Conservation (phyloP, 2,797 vertebrate genomes). For the Peromyscus melanophrys region DNA sequence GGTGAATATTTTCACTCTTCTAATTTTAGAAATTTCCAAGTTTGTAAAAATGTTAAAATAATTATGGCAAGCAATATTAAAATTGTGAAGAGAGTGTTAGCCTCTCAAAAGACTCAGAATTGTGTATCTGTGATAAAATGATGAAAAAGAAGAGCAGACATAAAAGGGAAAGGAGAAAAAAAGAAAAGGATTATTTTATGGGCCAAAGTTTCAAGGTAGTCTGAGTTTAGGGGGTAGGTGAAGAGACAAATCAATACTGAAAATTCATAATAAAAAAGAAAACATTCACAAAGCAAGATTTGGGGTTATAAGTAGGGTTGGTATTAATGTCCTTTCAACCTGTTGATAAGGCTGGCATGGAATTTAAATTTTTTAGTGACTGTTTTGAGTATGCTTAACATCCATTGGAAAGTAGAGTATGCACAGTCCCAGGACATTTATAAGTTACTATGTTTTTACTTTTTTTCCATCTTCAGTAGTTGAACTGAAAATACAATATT, state of each 20-base stretch:
- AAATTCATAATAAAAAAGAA: background rate
- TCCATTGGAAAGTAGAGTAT: background rate
- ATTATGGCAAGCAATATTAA: background rate
- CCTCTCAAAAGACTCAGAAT: background rate
- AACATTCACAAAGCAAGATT: background rate
- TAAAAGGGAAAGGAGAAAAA: background rate
- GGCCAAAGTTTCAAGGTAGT: background rate
- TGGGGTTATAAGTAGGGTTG: background rate
- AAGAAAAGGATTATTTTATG: background rate
- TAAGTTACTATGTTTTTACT: background rate
- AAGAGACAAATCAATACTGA: background rate
- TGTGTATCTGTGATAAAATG: background rate
- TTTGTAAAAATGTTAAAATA: background rate
- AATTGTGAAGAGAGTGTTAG: background rate
- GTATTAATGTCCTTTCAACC: background rate
- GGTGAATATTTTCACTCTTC: background rate
- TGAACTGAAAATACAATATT: background rate
- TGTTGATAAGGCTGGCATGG: background rate
- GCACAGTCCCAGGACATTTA: background rate
- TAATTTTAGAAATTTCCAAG: background rate
- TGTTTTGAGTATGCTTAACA: background rate
- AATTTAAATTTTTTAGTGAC: constrained; percentile 19
- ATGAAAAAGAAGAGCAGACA: background rate
- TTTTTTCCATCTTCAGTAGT: background rate
- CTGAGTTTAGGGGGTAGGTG: background rate